A percentile compares a stretch with the other conserved stretches of the same genome.
These are phyloP conservation scores for Morelia viridis DNA, from an alignment of 2,797 vertebrate genomes.

Conservation along the genomic window DNA sequence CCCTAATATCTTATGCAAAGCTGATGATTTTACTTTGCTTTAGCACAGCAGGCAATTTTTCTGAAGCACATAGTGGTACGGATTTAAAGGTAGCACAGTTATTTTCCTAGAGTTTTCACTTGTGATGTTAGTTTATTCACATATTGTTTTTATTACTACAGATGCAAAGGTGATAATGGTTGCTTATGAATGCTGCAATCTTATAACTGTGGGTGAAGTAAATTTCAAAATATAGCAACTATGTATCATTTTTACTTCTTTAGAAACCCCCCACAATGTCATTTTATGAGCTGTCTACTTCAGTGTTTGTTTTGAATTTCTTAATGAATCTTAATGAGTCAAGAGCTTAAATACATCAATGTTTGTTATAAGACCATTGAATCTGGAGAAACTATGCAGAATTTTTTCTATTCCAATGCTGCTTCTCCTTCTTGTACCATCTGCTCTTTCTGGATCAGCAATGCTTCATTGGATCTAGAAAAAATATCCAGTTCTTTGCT, in stretches of 20 bases:
- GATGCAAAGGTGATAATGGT: background rate
- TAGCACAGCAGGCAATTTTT: slow-evolving; percentile 3
- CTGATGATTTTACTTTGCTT: background rate
- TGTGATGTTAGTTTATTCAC: background rate
- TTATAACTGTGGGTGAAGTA: background rate
- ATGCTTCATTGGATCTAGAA: background rate
- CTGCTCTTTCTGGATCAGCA: background rate
- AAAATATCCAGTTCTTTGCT: background rate
- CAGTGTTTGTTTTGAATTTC: background rate
- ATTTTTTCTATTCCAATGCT: background rate
- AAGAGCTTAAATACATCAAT: background rate
- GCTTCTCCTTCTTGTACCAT: background rate
- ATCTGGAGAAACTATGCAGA: background rate
- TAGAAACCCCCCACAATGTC: background rate
- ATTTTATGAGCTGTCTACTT: background rate
- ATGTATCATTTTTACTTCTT: background rate
- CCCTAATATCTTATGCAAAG: background rate
- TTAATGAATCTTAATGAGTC: background rate
- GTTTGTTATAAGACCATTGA: background rate
- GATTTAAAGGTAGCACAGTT: background rate
- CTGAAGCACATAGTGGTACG: slow-evolving; percentile 1
- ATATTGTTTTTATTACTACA: slow-evolving; percentile 8
- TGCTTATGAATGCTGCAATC: background rate
- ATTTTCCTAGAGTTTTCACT: background rate
- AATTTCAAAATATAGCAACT: background rate